Conservation (phyloP, 1,140 invertebrate genomes). For the Sycophila sp. region DNA sequence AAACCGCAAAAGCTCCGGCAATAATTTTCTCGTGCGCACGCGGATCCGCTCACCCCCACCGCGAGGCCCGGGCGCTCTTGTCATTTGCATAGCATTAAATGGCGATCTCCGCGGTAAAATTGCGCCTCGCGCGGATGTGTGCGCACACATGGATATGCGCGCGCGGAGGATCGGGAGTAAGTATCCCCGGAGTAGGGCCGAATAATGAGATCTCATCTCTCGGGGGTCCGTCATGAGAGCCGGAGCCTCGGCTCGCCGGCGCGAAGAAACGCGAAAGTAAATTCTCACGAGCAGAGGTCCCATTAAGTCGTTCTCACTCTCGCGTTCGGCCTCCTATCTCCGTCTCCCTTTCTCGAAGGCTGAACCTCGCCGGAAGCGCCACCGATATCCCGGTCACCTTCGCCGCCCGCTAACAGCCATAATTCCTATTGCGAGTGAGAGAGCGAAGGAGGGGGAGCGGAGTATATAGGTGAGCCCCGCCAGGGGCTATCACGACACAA, state of each 20-base stretch:
- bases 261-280: conserved; percentile 39
- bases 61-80: background rate
- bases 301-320: conserved; percentile 22
- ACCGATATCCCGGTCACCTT: conserved; percentile 46
- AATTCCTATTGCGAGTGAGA: conserved; percentile 34
- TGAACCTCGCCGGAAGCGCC: conserved; percentile 40
- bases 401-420: background rate
- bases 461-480: conserved; percentile 2
- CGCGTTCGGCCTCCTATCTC: background rate
- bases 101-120: background rate
- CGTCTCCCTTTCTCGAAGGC: conserved; percentile 28
- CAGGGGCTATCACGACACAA: conserved; percentile 31
- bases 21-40: background rate
- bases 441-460: no score
- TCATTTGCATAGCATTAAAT: conserved; percentile 18
- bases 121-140: background rate
- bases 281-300: conserved; percentile 37
- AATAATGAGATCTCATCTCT: conserved; percentile 24
- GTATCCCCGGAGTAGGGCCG: background rate
- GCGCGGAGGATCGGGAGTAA: no score
- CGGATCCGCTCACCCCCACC: background rate
- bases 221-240: conserved; percentile 12
- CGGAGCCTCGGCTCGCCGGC: no score
- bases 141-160: background rate
- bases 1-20: conserved; percentile 3